These are phyloP conservation scores for Spilosoma lubricipeda DNA, from an alignment of 2,888 invertebrate genomes.

Conservation along the genomic window DNA sequence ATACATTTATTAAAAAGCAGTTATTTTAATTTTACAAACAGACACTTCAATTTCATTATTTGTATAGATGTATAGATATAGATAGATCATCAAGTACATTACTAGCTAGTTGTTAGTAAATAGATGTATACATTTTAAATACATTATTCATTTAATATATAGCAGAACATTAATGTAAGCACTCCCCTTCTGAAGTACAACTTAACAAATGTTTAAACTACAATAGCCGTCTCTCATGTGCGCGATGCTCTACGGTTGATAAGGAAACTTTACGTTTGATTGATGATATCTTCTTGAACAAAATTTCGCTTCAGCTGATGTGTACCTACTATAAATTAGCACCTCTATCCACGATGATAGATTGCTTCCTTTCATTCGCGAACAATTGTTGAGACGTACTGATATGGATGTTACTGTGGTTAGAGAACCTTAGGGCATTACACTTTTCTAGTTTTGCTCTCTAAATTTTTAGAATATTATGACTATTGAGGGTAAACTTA, in stretches of 20 bases:
- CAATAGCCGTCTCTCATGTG: not conserved
- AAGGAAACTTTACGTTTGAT: constrained; percentile 15
- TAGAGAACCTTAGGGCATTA: not conserved
- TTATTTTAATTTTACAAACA: no score
- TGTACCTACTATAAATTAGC: constrained; percentile 13
- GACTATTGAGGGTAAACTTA: no score
- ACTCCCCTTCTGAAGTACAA: not conserved
- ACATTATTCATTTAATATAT: not conserved
- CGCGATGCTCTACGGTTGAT: not conserved
- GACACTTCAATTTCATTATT: no score
- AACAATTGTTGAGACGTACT: constrained; percentile 8
- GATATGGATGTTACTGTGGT: not conserved
- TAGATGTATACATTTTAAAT: not conserved
- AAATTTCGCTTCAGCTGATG: constrained; percentile 5
- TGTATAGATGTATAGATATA: no score
- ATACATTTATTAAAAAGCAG: no score
- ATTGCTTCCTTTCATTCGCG: constrained; percentile 22
- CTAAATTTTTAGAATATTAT: no score
- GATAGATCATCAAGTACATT: not conserved
- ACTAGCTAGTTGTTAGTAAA: not conserved
- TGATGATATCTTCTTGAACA: constrained; percentile 20
- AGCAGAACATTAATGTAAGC: not conserved
- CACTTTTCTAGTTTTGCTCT: not conserved
- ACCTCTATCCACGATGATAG: constrained; percentile 26
- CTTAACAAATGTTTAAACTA: not conserved